phyloP scores from a whole-genome alignment of 2,888 invertebrate species.

The Lepidochrysops patricia region DNA sequence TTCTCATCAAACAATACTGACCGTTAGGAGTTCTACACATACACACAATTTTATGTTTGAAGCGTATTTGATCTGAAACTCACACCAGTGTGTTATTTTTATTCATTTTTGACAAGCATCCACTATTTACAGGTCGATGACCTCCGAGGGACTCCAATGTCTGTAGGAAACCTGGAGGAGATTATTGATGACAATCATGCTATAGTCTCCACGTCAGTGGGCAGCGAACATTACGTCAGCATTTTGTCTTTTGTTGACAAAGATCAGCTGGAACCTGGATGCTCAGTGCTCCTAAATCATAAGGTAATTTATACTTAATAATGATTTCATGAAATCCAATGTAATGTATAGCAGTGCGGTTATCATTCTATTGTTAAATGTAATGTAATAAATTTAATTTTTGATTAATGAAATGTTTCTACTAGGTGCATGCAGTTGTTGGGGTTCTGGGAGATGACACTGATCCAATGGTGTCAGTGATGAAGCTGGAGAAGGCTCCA shows the following conservation, averaged over 20 bases:
- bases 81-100: too few species aligned
- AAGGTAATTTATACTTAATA: too few species aligned
- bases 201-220: slow-evolving; percentile 98
- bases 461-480: slow-evolving; percentile 99
- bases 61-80: too few species aligned
- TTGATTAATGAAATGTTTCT: slow-evolving; percentile 9
- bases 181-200: slow-evolving; percentile 99
- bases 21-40: background rate
- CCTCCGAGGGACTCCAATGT: slow-evolving; percentile 98
- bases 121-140: slow-evolving; percentile 85
- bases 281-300: slow-evolving; percentile 97
- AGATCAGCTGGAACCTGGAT: slow-evolving; percentile 98
- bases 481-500: slow-evolving; percentile 99
- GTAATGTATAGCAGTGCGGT: too few species aligned
- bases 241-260: slow-evolving; percentile 99
- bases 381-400: slow-evolving; percentile 6
- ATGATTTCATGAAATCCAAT: too few species aligned
- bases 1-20: background rate
- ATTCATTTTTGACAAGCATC: background rate
- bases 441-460: slow-evolving; percentile 99
- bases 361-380: background rate
- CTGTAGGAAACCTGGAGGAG: slow-evolving; percentile 98
- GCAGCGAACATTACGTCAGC: slow-evolving; percentile 99
- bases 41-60: too few species aligned
- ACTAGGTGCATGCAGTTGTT: slow-evolving; percentile 96